Evolutionary conservation across 64 coral and sea anemone genomes (phyloP).

Genomic region (Platygyra sinensis): DNA sequence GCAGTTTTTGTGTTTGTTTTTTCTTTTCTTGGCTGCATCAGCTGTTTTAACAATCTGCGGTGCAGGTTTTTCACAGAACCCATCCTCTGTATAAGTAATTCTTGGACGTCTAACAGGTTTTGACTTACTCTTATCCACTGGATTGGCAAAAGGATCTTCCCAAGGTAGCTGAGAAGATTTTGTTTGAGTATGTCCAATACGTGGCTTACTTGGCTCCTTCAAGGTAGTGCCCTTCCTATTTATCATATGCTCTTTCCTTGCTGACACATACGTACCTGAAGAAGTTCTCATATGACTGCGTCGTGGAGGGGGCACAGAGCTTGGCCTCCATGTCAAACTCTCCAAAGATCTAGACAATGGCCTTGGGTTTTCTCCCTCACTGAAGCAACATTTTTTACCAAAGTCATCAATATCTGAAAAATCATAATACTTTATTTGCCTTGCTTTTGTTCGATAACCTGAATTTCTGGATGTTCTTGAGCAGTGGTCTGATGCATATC

Average conservation of each 20-base stretch:
- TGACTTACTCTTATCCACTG: slow-evolving; percentile 83
- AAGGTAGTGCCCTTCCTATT: slow-evolving; percentile 40
- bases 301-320: slow-evolving; percentile 11
- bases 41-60: slow-evolving; percentile 68
- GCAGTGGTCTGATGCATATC: slow-evolving; percentile 37
- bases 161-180: slow-evolving; percentile 85
- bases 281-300: slow-evolving; percentile 60
- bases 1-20: slow-evolving; percentile 88
- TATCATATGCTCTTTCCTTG: slow-evolving; percentile 50
- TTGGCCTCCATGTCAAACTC: slow-evolving; percentile 57
- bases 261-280: slow-evolving; percentile 48
- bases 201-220: slow-evolving; percentile 24
- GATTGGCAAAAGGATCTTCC: slow-evolving; percentile 99
- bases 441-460: slow-evolving; percentile 52
- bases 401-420: slow-evolving; percentile 34
- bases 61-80: slow-evolving; percentile 52
- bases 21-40: slow-evolving; percentile 73
- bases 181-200: slow-evolving; percentile 34
- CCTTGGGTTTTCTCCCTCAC: slow-evolving; percentile 36
- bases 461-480: slow-evolving; percentile 59
- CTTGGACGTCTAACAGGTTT: slow-evolving; percentile 68
- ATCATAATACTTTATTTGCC: slow-evolving; percentile 66
- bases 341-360: slow-evolving; percentile 71
- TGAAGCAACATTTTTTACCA: slow-evolving; percentile 45
- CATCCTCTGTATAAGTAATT: slow-evolving; percentile 90